Evolutionary conservation across 2,797 vertebrate genomes (phyloP), one percentile per base, ranked within the genome.

Genomic region (Lemur catta): DNA sequence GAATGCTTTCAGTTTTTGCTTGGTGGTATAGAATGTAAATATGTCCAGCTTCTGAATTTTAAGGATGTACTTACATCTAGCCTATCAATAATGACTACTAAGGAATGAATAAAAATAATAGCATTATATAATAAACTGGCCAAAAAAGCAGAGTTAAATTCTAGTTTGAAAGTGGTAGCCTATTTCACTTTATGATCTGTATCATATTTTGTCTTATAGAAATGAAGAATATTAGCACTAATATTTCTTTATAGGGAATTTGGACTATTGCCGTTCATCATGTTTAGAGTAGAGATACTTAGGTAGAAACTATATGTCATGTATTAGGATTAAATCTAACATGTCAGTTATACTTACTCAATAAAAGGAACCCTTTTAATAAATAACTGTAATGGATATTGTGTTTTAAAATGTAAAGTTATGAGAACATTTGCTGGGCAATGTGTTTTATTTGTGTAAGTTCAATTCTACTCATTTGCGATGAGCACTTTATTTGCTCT

Each of bases 401-500:
- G 26, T 80, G 41, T 92, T 93, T 96, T 93, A 90, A 92, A 93
- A 80, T 57, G 43, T 75, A 59, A 89, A 92, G 22, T 87, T 96
- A 72, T 88, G 88, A 85, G 57, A 93, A 92, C n/a, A 80, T 85
- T 96, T 82, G 18, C 67, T 35, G 13, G 84, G 26, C 24, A 97
- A 89, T 92, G 12, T 24, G 89, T 92, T 89, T 94, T 57, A 84
- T 89, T 96, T 94, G 59, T 93, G 7, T 12, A 85, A 57, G 89
- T 95, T 91, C 85, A 84, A 92, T 93, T 89, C 71, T 94, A 59
- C 79, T 7, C 38, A 71, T 67, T 84, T 91, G 52, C 85, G 63
- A 92, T 78, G 43, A 94, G 46, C 4, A 65, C 18, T 95, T 95
- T 91, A 93, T 86, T 97, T 97, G 48, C 22, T 84, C 91, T 95